Percentiles rank a stretch among this genome's conserved stretches.
phyloP scores from a whole-genome alignment of 2,888 invertebrate species.

The Parnassius glacialis region DNA sequence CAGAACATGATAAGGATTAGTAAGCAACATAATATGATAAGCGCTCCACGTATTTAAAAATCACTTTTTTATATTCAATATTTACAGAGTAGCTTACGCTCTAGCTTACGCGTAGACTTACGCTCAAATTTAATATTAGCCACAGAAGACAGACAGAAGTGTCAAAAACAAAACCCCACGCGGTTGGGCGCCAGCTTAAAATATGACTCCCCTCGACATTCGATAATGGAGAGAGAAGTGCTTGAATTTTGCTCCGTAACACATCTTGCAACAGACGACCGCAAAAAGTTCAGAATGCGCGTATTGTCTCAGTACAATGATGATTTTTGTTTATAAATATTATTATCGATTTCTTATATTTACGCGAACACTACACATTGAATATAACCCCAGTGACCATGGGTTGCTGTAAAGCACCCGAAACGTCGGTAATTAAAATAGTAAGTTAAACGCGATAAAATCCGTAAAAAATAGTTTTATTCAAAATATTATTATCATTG shows the following conservation, averaged over 20 bases:
- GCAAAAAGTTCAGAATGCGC: neutral
- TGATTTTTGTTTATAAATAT: too few species aligned
- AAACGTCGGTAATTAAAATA: too few species aligned
- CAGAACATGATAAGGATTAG: slow-evolving; percentile 18
- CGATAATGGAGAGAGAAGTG: slow-evolving; percentile 16
- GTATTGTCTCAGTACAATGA: neutral
- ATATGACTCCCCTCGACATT: slow-evolving; percentile 29
- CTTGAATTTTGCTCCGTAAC: slow-evolving; percentile 5
- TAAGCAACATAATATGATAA: slow-evolving; percentile 18
- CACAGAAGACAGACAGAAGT: slow-evolving; percentile 16
- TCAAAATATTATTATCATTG: too few species aligned
- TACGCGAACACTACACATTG: too few species aligned
- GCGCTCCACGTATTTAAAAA: slow-evolving; percentile 6
- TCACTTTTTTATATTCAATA: slow-evolving; percentile 10
- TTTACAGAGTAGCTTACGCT: slow-evolving; percentile 3
- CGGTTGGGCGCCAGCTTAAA: slow-evolving; percentile 29
- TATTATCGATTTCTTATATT: too few species aligned
- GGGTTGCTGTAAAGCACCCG: too few species aligned
- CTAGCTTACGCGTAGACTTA: too few species aligned
- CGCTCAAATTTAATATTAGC: neutral
- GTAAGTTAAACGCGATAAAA: too few species aligned
- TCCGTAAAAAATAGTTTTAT: too few species aligned
- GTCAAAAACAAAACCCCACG: slow-evolving; percentile 30
- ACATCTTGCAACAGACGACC: neutral
- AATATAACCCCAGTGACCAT: too few species aligned